A percentile compares a stretch with the other conserved stretches of the same genome.
Conservation (phyloP, 2,888 invertebrate species). For the Temnothorax rugatulus region DNA sequence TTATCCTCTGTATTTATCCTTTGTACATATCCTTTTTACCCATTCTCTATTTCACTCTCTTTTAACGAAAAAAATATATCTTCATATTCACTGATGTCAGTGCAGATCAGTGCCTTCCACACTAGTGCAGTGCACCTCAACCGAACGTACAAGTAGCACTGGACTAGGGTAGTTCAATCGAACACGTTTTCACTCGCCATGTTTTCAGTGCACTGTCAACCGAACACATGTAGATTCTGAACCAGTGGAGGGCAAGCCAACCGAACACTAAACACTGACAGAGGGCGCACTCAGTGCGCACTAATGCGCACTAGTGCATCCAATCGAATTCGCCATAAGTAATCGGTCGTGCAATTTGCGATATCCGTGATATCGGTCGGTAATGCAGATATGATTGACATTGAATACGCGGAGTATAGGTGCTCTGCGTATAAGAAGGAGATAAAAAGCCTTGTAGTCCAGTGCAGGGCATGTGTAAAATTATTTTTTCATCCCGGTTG, state of each 20-base stretch:
- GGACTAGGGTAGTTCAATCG: slow-evolving; percentile 1
- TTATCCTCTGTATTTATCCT: no score
- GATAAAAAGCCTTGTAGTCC: no score
- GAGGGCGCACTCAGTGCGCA: background rate
- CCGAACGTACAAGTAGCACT: background rate
- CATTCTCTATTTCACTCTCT: no score
- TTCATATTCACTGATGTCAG: background rate
- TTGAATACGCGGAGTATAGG: no score
- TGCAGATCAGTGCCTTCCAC: slow-evolving; percentile 1
- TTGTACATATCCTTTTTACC: no score
- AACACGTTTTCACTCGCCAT: background rate
- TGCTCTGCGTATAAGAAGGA: no score
- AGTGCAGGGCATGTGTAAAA: no score
- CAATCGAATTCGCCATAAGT: slow-evolving; percentile 1
- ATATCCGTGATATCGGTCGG: no score
- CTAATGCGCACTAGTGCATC: slow-evolving; percentile 1
- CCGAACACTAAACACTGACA: background rate
- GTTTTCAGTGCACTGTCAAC: slow-evolving; percentile 6
- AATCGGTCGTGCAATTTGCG: no score
- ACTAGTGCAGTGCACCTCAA: background rate
- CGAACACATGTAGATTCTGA: background rate
- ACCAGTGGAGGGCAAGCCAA: slow-evolving; percentile 2
- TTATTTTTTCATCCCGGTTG: no score
- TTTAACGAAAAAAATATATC: no score
- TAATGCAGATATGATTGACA: no score